These are phyloP conservation scores for Protodeltote pygarga DNA, from an alignment of 2,888 invertebrate species.

Conservation along the genomic window DNA sequence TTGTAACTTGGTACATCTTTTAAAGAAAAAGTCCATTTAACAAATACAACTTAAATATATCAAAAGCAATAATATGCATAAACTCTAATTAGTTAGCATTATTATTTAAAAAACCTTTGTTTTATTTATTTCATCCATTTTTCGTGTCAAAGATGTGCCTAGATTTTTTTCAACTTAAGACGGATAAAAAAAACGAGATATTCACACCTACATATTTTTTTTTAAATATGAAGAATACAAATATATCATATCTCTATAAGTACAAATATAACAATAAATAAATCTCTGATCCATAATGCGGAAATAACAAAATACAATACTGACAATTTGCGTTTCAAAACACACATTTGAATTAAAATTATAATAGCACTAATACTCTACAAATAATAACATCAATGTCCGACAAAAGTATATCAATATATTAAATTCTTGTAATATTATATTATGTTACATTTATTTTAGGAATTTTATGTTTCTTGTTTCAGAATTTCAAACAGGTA, in stretches of 20 bases:
- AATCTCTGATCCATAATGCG: slow-evolving; percentile 45
- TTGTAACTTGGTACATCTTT: too few species aligned
- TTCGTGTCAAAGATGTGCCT: too few species aligned
- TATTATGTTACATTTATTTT: slow-evolving; percentile 1
- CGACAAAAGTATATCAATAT: neutral
- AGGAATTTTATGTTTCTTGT: neutral
- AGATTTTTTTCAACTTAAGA: too few species aligned
- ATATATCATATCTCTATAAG: slow-evolving; percentile 28
- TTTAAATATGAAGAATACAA: slow-evolving; percentile 18
- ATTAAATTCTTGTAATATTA: neutral
- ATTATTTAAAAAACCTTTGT: too few species aligned
- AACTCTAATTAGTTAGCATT: too few species aligned
- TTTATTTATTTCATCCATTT: too few species aligned
- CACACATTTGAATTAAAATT: slow-evolving; percentile 16
- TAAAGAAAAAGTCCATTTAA: too few species aligned
- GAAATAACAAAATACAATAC: slow-evolving; percentile 44
- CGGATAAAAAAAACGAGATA: too few species aligned
- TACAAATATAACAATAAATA: slow-evolving; percentile 53
- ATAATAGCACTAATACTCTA: slow-evolving; percentile 5
- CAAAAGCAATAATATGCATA: too few species aligned
- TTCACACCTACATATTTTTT: too few species aligned
- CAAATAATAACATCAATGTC: slow-evolving; percentile 9
- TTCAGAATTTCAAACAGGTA: too few species aligned
- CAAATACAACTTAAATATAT: too few species aligned
- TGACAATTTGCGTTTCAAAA: slow-evolving; percentile 22